Base-by-base conservation (phyloP, 2,797 vertebrate genomes). In the Falco berigora region DNA sequence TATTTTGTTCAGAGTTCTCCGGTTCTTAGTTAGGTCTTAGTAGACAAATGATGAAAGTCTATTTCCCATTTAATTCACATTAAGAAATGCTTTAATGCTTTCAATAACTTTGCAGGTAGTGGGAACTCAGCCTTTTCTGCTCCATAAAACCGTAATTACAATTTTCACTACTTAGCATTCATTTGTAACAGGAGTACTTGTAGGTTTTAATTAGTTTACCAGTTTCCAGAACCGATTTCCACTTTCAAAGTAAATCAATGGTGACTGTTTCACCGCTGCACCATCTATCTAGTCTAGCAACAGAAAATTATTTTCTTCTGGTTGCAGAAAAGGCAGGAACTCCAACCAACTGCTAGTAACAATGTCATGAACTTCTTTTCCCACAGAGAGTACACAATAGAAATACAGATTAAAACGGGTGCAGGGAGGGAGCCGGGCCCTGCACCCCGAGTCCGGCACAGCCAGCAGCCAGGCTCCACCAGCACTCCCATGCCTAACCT, bases 91-190 rank as follows among this genome's bases (percentile, higher is more conserved):
- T 88, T 88, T 90, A 72, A 59, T 76, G 59, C 55, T 94, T 93
- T 85, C 79, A 87, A 12, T 66, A 67, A 88, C 84, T 76, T 87
- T 21, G 50, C 21, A 46, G 90, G 86, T 64, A 82, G 61, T 64
- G 47, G 79, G 76, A 80, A 94, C 71, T 63, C 30, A 88, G 74
- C 69, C 49, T 80, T 90, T 90, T 92, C 91, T 94, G 84, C 88
- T 93, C 69, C 88, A 88, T 62, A 81, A 95, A 89, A 49, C 63
- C 84, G 12, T 82, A 88, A 93, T 46, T 94, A 94, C 71, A 63
- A 47, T 78, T 94, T 56, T 36, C 36, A 58, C 62, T 68, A 62
- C 56, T 80, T 47, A 88, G 66, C 30, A 80, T 76, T 55, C 42
- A 30, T 46, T 82, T 78, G 27, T 74, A 88, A 92, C 61, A 76